Percentiles rank a stretch among this genome's conserved stretches.
Evolutionary conservation across 53 echinoderm and acorn worm species (phyloP).

Genomic region (Holothuria scabra): DNA sequence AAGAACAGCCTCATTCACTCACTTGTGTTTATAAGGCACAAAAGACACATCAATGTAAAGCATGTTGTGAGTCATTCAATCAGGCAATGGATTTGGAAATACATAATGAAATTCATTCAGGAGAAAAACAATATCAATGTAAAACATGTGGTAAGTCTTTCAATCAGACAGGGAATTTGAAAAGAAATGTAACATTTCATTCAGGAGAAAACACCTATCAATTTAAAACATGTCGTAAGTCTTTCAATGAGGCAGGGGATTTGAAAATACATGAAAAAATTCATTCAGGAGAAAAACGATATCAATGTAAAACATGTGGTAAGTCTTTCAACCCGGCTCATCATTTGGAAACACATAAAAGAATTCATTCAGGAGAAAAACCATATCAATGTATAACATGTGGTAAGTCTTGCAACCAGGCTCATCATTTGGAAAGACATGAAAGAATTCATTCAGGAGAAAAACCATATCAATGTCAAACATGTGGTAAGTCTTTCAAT

Average conservation of each 20-base stretch:
- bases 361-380: constrained; percentile 56
- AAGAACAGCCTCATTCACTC: too few species aligned
- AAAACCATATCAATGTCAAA: too few species aligned
- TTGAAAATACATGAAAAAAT: constrained; percentile 41
- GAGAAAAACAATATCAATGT: constrained; percentile 50
- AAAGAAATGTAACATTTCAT: constrained; percentile 42
- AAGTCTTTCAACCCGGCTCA: constrained; percentile 18
- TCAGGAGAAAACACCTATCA: constrained; percentile 53
- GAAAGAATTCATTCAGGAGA: constrained; percentile 54
- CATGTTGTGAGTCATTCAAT: constrained; percentile 13
- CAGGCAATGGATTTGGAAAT: neutral
- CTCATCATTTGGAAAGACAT: constrained; percentile 9
- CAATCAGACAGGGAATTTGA: constrained; percentile 7
- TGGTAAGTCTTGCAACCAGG: neutral
- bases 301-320: constrained; percentile 56
- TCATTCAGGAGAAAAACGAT: constrained; percentile 62
- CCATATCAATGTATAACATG: constrained; percentile 54
- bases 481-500: too few species aligned
- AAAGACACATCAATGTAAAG: constrained; percentile 35
- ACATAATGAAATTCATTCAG: constrained; percentile 53
- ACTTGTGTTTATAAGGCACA: constrained; percentile 36
- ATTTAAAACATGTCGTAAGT: constrained; percentile 51
- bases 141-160: constrained; percentile 39
- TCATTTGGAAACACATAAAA: constrained; percentile 30
- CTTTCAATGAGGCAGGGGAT: constrained; percentile 1